Evolutionary conservation across 2,797 vertebrate species (phyloP), one percentile per base, ranked within the genome.

Genomic region (Macrochelys suwanniensis): DNA sequence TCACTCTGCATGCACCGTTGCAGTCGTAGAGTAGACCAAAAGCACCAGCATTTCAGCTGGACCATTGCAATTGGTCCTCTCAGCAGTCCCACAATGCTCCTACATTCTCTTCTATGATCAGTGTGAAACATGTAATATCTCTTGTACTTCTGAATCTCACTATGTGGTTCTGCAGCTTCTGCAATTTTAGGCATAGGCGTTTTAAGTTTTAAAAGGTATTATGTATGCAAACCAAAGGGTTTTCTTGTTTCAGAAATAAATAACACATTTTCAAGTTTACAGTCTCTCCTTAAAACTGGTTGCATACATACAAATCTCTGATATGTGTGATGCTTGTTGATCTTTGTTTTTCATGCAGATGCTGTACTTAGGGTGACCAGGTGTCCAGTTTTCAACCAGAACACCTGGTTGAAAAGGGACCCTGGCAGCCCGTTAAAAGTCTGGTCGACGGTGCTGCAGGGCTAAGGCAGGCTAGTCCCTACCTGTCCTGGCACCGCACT

Each of bases 201-300:
- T 89, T 87, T 21, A 87, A 12, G 3, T 71, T 76, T 83, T 16
- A 77, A 91, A 84, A 11, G 5, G 1, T 50, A 59, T 49, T 51
- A 8, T 37, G 8, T 1, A 0, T 42, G 7, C 54, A 90, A n/a
- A 76, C 6, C 51, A 28, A 49, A 79, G 37, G 7, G 11, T 88
- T 9, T 92, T 12, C 76, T 82, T 6, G 33, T 88, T 71, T 80
- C 76, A 92, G 89, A 94, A 59, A 45, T 88, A n/a, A 57, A 92
- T 53, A 47, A 45, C 4, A 51, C 37, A 7, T 80, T 94, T 79
- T 95, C 61, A 89, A 26, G 76, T 56, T 89, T 68, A 79, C 15
- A 86, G 33, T 5, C 23, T 80, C 31, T 50, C 47, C 83, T n/a
- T 28, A 74, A 84, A 23, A 15, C 85, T 83, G 82, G 56, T 79